Conservation (phyloP, 2,113 vertebrate species). For the Myiagra hebetior region DNA sequence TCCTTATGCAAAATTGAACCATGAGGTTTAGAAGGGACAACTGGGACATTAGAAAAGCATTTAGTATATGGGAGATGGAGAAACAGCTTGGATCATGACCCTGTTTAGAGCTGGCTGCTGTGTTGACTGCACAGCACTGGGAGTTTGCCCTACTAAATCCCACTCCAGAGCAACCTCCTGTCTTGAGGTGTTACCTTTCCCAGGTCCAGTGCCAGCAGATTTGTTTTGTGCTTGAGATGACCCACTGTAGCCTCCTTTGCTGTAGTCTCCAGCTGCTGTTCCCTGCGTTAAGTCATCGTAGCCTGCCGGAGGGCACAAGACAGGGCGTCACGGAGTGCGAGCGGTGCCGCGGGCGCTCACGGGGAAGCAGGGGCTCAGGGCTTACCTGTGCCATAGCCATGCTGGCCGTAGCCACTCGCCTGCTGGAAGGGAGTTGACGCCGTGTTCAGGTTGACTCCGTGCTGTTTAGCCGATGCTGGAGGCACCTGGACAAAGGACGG, state of each 20-base stretch:
- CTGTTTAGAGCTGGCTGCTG: not conserved
- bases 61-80: not conserved
- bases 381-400: constrained; percentile 84
- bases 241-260: constrained; percentile 91
- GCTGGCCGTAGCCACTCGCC: constrained; percentile 87
- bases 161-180: not conserved
- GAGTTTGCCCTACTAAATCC: not conserved
- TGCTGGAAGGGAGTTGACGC: constrained; percentile 88
- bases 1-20: not conserved
- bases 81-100: not conserved
- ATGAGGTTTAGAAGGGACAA: not conserved
- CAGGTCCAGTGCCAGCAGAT: constrained; percentile 84
- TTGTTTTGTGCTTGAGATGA: constrained; percentile 92
- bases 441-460: constrained; percentile 80
- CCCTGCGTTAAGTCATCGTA: constrained; percentile 94
- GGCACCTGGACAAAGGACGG: constrained; percentile 75
- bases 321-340: not conserved
- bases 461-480: constrained; percentile 90
- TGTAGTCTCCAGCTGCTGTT: constrained; percentile 88
- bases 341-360: fast-evolving
- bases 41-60: not conserved
- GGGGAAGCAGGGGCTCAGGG: not conserved
- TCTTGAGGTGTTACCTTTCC: constrained; percentile 84
- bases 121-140: not conserved
- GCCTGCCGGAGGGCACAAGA: constrained; percentile 71